Evolutionary conservation across 2,888 invertebrate species (phyloP).

Genomic region (Drosophila niveifrons): DNA sequence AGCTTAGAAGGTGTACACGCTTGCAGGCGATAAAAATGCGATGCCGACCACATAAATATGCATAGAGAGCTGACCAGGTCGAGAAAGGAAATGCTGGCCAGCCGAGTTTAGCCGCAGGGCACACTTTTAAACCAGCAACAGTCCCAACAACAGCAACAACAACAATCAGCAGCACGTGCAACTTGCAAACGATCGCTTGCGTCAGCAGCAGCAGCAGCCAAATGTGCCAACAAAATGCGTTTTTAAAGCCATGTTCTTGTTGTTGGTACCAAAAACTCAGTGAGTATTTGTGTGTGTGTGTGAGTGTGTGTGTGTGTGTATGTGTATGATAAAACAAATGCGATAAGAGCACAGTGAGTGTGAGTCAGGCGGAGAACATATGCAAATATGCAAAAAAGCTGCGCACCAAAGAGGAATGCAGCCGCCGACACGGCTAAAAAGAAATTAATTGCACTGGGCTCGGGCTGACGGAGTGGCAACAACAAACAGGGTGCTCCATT

Average conservation of each 20-base stretch:
- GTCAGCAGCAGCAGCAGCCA: slow-evolving; percentile 56
- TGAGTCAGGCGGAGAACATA: slow-evolving; percentile 75
- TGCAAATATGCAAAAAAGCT: slow-evolving; percentile 74
- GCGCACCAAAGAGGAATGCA: slow-evolving; percentile 72
- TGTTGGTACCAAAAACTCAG: slow-evolving; percentile 41
- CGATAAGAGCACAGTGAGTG: slow-evolving; percentile 77
- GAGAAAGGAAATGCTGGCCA: slow-evolving; percentile 70
- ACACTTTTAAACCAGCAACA: slow-evolving; percentile 68
- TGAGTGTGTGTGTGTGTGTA: slow-evolving; percentile 29
- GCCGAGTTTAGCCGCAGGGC: slow-evolving; percentile 76
- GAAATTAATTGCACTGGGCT: slow-evolving; percentile 81
- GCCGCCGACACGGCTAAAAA: slow-evolving; percentile 81
- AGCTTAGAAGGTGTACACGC: slow-evolving; percentile 69
- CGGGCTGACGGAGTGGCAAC: slow-evolving; percentile 52
- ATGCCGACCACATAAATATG: slow-evolving; percentile 73
- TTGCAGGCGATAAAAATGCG: slow-evolving; percentile 66
- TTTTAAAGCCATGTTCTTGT: slow-evolving; percentile 61
- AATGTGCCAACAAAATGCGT: slow-evolving; percentile 74
- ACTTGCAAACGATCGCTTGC: slow-evolving; percentile 69
- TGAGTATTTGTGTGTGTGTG: slow-evolving; percentile 19
- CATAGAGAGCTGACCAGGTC: slow-evolving; percentile 60
- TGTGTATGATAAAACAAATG: slow-evolving; percentile 79
- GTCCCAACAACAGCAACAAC: slow-evolving; percentile 47
- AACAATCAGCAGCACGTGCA: slow-evolving; percentile 74
- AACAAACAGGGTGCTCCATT: slow-evolving; percentile 78